Base-by-base conservation (phyloP, 92 coral and sea anemone genomes). In the Actinostola sp. region DNA sequence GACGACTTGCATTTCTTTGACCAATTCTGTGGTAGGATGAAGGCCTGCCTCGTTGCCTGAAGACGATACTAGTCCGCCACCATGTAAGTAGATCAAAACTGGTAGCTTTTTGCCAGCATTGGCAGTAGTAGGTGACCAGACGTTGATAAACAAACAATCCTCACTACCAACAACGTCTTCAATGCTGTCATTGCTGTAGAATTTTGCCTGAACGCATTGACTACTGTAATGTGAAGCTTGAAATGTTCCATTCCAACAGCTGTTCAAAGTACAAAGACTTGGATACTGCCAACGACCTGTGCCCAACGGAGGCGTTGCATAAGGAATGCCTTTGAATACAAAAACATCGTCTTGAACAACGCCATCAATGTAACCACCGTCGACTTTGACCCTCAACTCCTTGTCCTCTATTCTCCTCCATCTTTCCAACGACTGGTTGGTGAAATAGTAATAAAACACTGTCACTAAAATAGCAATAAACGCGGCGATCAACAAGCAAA, bases 311-410 rank as follows among this genome's bases (percentile, higher is more conserved):
- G 84, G 72, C 10, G 44, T 36, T 16, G 89, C 89, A 51, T 80
- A 89, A 19, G 93, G 93, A 49, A 89, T 84, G 19, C 93, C 93
- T 48, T 80, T 80, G 31, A 89, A 89, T 34, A 72, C 87, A 25
- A 79, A 55, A 24, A 71, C 75, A n/a, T 62, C 53, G 0, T 81
- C 62, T 43, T 75, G 84, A 20, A 30, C 30, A 26, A 12, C 66
- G 1, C 93, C 93, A 0, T 56, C 62, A 0, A 89, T 61, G 0
- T 11, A 23, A 5, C 93, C 93, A 10, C 87, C 84, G 27, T 80
- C 63, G 16, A 67, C 61, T 23, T 50, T 48, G 26, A 89, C 78
- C 6, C 23, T 62, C 21, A 50, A 51, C 20, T 68, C 74, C n/a
- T 26, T 19, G 17, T 20, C 33, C 30, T 68, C 14, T 0, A 52